phyloP scores from a whole-genome alignment of 2,113 vertebrate species.

The Taxidea taxus region DNA sequence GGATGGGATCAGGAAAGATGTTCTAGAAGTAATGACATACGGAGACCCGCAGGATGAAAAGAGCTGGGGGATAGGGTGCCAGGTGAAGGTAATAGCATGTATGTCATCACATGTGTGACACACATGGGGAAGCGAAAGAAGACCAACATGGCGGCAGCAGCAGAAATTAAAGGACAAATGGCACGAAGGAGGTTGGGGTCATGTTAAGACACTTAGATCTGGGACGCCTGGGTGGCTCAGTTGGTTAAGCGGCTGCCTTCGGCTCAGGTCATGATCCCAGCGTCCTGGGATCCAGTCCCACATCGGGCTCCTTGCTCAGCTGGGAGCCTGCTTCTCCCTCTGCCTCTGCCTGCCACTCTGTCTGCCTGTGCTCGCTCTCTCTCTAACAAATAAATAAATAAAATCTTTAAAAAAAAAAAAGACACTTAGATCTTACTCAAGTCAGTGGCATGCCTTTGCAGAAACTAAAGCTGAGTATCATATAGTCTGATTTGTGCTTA shows the following conservation, averaged over 20 bases:
- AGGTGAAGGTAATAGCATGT: neutral
- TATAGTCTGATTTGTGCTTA: neutral
- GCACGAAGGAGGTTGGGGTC: neutral
- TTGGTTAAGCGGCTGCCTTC: too few species aligned
- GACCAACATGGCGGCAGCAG: rapidly evolving
- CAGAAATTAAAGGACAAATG: neutral
- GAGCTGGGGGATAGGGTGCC: neutral
- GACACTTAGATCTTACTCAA: neutral
- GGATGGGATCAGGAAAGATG: neutral
- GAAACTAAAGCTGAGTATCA: neutral
- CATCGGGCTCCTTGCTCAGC: too few species aligned
- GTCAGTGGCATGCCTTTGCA: neutral
- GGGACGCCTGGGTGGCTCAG: too few species aligned
- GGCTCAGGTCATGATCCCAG: too few species aligned
- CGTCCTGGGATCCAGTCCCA: too few species aligned
- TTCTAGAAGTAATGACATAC: neutral
- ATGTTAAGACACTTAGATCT: neutral
- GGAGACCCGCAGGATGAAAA: neutral
- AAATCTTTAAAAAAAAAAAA: too few species aligned
- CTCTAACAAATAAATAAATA: too few species aligned
- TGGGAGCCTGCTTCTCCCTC: too few species aligned
- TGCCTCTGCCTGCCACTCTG: too few species aligned
- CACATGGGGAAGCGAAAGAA: rapidly evolving
- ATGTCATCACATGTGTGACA: neutral
- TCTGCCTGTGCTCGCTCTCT: too few species aligned